Percentiles rank a stretch among this genome's conserved stretches.
phyloP scores from a whole-genome alignment of 2,888 invertebrate species.

The Biston betularia region DNA sequence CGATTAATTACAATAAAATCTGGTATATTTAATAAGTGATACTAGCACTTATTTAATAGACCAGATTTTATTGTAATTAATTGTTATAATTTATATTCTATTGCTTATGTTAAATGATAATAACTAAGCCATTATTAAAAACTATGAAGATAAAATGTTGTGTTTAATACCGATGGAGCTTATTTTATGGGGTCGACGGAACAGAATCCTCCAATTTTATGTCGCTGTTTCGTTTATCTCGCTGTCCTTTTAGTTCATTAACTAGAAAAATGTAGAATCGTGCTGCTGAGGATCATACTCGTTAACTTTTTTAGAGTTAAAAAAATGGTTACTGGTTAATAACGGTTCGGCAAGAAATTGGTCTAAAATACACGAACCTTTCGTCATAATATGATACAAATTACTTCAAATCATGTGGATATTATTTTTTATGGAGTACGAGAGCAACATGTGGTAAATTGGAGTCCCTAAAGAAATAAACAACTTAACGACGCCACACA shows the following conservation, averaged over 20 bases:
- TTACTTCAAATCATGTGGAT: slow-evolving; percentile 82
- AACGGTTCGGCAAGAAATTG: slow-evolving; percentile 72
- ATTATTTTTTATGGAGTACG: slow-evolving; percentile 74
- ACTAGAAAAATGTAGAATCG: slow-evolving; percentile 51
- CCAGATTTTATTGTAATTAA: slow-evolving; percentile 19
- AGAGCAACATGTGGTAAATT: slow-evolving; percentile 83
- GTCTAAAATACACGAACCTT: slow-evolving; percentile 79
- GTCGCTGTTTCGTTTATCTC: slow-evolving; percentile 30
- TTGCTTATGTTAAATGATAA: slow-evolving; percentile 20
- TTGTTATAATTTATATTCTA: slow-evolving; percentile 15
- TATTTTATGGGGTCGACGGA: slow-evolving; percentile 40
- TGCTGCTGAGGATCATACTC: slow-evolving; percentile 55
- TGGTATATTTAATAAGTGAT: no score
- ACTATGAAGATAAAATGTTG: slow-evolving; percentile 29
- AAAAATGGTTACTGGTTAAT: slow-evolving; percentile 76
- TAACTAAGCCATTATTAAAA: slow-evolving; percentile 26
- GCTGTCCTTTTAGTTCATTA: slow-evolving; percentile 58
- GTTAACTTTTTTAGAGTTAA: slow-evolving; percentile 70
- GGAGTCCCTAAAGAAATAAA: slow-evolving; percentile 79
- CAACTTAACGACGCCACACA: slow-evolving; percentile 73
- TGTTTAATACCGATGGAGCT: slow-evolving; percentile 26
- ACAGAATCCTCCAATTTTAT: slow-evolving; percentile 29
- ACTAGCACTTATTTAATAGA: no score
- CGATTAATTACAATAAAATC: no score
- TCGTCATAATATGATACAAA: slow-evolving; percentile 79